A percentile compares a stretch with the other conserved stretches of the same genome.
Evolutionary conservation across 2,797 vertebrate species (phyloP).

Genomic region (Pantherophis vulpinus): DNA sequence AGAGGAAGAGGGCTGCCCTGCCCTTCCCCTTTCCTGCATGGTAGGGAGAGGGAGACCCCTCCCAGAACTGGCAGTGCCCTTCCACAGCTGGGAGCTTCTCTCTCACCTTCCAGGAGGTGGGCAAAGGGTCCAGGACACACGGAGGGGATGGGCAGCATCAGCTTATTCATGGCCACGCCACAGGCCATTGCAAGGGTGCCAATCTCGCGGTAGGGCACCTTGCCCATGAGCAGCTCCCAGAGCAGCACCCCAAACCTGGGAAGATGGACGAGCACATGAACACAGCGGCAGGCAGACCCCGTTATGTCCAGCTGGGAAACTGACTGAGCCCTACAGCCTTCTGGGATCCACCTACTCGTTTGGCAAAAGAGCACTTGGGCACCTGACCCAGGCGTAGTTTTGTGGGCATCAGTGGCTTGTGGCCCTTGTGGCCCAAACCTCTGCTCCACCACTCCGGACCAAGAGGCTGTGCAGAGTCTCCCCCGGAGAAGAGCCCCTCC

Average conservation of each 20-base stretch:
- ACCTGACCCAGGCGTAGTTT: not conserved
- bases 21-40: too few species aligned
- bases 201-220: conserved; percentile 91
- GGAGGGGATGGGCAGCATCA: conserved; percentile 89
- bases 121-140: conserved; percentile 90
- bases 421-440: too few species aligned
- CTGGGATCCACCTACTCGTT: not conserved
- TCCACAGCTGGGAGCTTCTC: too few species aligned
- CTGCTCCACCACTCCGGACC: not conserved
- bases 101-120: conserved; percentile 83
- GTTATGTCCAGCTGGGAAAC: too few species aligned
- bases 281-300: not conserved
- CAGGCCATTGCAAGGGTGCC: conserved; percentile 89
- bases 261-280: not conserved
- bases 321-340: not conserved
- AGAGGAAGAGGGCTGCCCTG: too few species aligned
- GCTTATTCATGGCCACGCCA: conserved; percentile 91
- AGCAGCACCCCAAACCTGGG: conserved; percentile 87
- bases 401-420: too few species aligned
- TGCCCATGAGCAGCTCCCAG: conserved; percentile 91
- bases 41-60: too few species aligned
- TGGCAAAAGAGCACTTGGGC: not conserved
- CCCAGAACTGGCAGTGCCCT: too few species aligned
- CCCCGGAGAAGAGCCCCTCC: too few species aligned
- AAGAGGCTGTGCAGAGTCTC: too few species aligned